Evolutionary conservation across 2,888 invertebrate species (phyloP).

Genomic region (Tortrix viridana): DNA sequence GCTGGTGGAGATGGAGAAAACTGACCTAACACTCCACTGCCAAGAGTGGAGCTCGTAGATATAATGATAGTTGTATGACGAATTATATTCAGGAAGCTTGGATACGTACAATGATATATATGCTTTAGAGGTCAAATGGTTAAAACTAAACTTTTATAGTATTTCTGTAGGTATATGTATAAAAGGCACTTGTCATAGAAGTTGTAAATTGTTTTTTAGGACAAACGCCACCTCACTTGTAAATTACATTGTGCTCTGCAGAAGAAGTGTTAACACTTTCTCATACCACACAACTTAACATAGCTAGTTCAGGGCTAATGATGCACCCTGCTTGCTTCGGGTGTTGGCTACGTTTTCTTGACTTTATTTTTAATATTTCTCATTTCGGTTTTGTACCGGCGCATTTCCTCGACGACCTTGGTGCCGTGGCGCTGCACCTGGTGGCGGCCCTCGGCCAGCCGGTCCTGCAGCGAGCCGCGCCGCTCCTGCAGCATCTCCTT

Average conservation of each 20-base stretch:
- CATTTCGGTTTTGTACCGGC: constrained; percentile 78
- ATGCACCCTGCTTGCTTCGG: background rate
- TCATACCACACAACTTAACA: constrained; percentile 14
- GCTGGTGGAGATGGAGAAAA: too few species aligned
- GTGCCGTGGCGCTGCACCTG: constrained; percentile 74
- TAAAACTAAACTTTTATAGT: too few species aligned
- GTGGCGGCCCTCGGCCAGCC: constrained; percentile 83
- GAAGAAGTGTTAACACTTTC: constrained; percentile 32
- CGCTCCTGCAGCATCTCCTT: constrained; percentile 86
- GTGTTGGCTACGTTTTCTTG: constrained; percentile 63
- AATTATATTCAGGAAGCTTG: too few species aligned
- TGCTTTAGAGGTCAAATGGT: too few species aligned
- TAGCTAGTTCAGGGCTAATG: background rate
- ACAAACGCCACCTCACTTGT: background rate
- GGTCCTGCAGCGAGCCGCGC: constrained; percentile 85
- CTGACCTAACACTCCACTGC: too few species aligned
- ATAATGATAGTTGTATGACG: too few species aligned
- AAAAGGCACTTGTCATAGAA: too few species aligned
- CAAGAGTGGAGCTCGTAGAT: too few species aligned
- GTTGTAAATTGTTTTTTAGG: too few species aligned
- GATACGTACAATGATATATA: too few species aligned
- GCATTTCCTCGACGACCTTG: constrained; percentile 81
- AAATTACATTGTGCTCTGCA: constrained; percentile 25
- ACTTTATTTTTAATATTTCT: constrained; percentile 75
- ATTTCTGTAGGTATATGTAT: too few species aligned